Percentiles rank a stretch among this genome's conserved stretches.
Evolutionary conservation across 2,888 invertebrate genomes (phyloP).

Genomic region (Leptopilina syphax): DNA sequence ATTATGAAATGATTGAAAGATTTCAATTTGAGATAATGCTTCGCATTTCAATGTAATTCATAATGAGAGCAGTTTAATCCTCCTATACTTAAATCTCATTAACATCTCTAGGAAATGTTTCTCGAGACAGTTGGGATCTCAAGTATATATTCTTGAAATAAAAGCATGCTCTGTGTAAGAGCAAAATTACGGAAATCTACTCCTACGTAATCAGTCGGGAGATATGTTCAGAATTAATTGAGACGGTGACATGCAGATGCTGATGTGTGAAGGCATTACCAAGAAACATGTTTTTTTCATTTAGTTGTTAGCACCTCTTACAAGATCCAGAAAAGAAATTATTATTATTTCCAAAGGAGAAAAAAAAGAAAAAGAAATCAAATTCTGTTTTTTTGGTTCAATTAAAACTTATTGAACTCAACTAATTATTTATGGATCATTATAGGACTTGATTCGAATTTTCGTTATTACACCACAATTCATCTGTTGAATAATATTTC

Average conservation of each 20-base stretch:
- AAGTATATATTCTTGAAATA: slow-evolving; percentile 9
- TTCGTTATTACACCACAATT: no score
- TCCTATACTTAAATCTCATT: slow-evolving; percentile 29
- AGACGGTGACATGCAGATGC: slow-evolving; percentile 32
- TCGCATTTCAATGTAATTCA: slow-evolving; percentile 15
- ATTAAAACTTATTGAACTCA: no score
- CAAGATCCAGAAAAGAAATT: no score
- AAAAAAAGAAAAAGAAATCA: no score
- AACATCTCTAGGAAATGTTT: slow-evolving; percentile 32
- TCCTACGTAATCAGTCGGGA: slow-evolving; percentile 23
- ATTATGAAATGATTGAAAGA: no score
- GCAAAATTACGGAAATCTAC: slow-evolving; percentile 36
- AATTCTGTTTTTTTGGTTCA: no score
- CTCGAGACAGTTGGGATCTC: slow-evolving; percentile 22
- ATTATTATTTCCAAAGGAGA: no score
- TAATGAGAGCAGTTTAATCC: slow-evolving; percentile 34
- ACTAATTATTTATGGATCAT: no score
- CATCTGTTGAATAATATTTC: no score
- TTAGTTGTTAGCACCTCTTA: slow-evolving; percentile 8
- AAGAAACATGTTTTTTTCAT: slow-evolving; percentile 22
- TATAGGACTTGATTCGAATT: no score
- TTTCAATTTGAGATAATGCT: not conserved
- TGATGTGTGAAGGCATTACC: slow-evolving; percentile 22
- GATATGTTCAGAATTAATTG: slow-evolving; percentile 29
- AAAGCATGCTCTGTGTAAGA: slow-evolving; percentile 37